A percentile compares a stretch with the other conserved stretches of the same genome.
These are phyloP conservation scores for Cataglyphis altisquamis DNA, from an alignment of 2,888 invertebrate species.

Conservation along the genomic window DNA sequence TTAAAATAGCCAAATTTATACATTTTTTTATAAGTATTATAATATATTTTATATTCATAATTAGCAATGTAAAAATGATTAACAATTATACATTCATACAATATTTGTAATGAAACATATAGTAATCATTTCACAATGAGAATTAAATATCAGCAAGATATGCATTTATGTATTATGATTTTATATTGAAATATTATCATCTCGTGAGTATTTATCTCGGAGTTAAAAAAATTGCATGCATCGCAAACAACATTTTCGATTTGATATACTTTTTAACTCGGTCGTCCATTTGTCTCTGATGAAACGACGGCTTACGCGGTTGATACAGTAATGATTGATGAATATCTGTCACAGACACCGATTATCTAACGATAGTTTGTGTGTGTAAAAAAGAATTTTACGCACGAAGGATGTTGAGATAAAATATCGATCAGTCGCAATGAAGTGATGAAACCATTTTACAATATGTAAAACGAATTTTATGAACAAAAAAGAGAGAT, in stretches of 20 bases:
- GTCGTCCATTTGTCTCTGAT: constrained; percentile 39
- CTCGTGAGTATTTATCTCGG: not conserved
- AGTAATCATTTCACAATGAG: not conserved
- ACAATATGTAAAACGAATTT: constrained; percentile 29
- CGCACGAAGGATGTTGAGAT: constrained; percentile 54
- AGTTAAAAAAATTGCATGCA: not conserved
- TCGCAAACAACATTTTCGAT: constrained; percentile 18
- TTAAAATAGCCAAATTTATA: not conserved
- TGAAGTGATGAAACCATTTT: constrained; percentile 27
- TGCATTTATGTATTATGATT: not conserved
- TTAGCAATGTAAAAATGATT: not conserved
- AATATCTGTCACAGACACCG: constrained; percentile 78
- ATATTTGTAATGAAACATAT: not conserved
- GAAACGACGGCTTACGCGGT: constrained; percentile 57
- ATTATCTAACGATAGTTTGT: constrained; percentile 71
- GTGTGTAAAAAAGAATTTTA: constrained; percentile 61
- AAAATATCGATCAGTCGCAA: constrained; percentile 60
- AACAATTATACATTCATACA: not conserved
- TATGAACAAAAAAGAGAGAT: not conserved
- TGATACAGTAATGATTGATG: constrained; percentile 81
- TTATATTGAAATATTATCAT: constrained; percentile 1
- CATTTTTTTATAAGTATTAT: not conserved
- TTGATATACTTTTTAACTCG: constrained; percentile 46
- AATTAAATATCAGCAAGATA: not conserved
- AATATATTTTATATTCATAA: not conserved